Conservation (phyloP, 2,113 vertebrate genomes). For the Parus major region DNA sequence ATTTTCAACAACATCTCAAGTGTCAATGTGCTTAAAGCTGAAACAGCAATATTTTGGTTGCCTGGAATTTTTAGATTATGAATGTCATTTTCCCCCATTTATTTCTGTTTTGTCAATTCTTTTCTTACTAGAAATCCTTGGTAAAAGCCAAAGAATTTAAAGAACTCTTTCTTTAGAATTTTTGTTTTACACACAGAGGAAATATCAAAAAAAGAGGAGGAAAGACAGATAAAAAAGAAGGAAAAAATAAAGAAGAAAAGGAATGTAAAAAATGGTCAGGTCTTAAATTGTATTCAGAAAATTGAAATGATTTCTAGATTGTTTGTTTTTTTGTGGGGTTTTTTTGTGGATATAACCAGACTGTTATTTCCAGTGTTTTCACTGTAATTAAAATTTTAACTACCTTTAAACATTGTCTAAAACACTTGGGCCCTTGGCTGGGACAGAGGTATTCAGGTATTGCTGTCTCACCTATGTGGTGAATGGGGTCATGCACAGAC, state of each 20-base stretch:
- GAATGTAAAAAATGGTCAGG: background rate
- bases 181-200: accelerated
- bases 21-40: background rate
- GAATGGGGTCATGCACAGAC: background rate
- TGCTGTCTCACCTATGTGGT: background rate
- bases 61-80: background rate
- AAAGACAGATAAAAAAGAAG: background rate
- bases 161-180: background rate
- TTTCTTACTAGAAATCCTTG: background rate
- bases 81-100: background rate
- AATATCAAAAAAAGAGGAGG: accelerated
- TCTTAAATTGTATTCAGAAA: background rate
- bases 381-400: background rate
- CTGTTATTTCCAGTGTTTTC: background rate
- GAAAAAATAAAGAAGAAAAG: background rate
- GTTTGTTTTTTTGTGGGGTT: too few species aligned
- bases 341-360: background rate
- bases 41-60: background rate
- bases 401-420: background rate
- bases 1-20: background rate
- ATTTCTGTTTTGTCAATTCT: background rate
- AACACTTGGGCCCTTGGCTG: background rate
- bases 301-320: background rate
- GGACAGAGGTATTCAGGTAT: background rate
- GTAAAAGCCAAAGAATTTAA: background rate